Conservation (phyloP, 1,140 invertebrate genomes). For the Lethrus apterus region DNA sequence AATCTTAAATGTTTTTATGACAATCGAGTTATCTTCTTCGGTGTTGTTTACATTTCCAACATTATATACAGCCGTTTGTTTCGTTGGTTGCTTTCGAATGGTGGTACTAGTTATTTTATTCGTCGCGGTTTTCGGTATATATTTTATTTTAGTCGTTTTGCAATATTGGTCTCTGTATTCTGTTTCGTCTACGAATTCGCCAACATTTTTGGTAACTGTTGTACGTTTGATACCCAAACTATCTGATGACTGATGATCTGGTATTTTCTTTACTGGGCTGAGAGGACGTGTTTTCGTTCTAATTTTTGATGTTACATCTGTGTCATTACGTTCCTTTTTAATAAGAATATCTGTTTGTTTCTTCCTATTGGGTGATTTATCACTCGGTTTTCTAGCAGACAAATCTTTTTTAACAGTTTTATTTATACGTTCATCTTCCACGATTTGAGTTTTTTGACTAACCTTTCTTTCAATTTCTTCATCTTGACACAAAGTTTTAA, state of each 20-base stretch:
- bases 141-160: too few species aligned
- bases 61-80: slow-evolving; percentile 18
- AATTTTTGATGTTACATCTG: slow-evolving; percentile 9
- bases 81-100: slow-evolving; percentile 5
- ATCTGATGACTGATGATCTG: too few species aligned
- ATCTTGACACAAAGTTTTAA: slow-evolving; percentile 28
- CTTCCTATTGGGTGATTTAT: neutral
- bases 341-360: slow-evolving; percentile 13
- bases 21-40: slow-evolving; percentile 23
- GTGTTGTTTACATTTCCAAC: slow-evolving; percentile 19
- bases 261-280: slow-evolving; percentile 11
- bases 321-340: slow-evolving; percentile 13
- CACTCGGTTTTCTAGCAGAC: slow-evolving; percentile 5
- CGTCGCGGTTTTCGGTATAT: too few species aligned
- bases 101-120: too few species aligned
- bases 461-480: slow-evolving; percentile 24
- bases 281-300: slow-evolving; percentile 13
- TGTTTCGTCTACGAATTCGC: too few species aligned
- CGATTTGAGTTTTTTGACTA: slow-evolving; percentile 2
- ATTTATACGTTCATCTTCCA: neutral
- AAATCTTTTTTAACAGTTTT: slow-evolving; percentile 28
- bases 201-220: too few species aligned
- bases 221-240: too few species aligned
- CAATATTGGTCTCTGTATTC: too few species aligned
- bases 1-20: slow-evolving; percentile 25